Evolutionary conservation across 64 coral and sea anemone genomes (phyloP).

Genomic region (Actinia equina): DNA sequence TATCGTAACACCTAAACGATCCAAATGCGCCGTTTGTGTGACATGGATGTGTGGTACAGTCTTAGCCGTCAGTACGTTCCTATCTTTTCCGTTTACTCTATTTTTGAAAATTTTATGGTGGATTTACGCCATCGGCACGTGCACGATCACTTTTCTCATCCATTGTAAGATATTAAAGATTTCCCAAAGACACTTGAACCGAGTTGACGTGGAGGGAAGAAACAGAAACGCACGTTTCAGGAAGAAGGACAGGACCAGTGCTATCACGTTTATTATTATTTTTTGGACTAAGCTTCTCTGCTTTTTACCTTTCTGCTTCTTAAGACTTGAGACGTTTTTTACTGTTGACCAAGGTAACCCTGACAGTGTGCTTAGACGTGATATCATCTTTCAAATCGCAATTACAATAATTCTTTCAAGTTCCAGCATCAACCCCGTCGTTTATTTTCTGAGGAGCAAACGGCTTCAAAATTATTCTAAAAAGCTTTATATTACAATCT

Average conservation of each 20-base stretch:
- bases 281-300: background rate
- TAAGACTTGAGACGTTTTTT: background rate
- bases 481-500: background rate
- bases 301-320: background rate
- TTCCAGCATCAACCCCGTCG: background rate
- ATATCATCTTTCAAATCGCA: background rate
- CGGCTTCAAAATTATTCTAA: background rate
- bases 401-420: background rate
- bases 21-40: background rate
- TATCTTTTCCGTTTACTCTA: background rate
- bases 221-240: background rate
- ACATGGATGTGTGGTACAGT: background rate
- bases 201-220: background rate
- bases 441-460: background rate
- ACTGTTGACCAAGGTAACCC: background rate
- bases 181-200: background rate
- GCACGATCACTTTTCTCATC: background rate
- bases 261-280: background rate
- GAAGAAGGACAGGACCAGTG: background rate
- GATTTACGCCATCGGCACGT: constrained; percentile 12
- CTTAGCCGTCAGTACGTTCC: background rate
- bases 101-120: background rate
- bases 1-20: background rate
- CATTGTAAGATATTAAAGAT: background rate
- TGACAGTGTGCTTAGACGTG: background rate